Base-by-base conservation (phyloP, 2,797 vertebrate species). In the Leucoraja ocellata region DNA sequence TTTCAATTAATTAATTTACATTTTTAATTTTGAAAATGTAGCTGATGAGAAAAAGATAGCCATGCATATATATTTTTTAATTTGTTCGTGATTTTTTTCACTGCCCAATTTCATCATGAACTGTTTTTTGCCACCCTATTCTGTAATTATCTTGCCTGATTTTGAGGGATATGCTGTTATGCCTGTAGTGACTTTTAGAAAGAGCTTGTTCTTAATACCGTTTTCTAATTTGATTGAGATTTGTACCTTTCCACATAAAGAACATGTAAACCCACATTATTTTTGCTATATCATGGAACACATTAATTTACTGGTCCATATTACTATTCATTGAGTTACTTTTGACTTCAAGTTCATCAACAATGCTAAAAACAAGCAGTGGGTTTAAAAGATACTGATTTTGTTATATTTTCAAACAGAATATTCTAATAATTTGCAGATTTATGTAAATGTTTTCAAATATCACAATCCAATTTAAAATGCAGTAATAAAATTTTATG, bases 381-480 rank as follows among this genome's bases (percentile, higher is more conserved):
- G 36, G 25, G 6, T 1, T 73, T 16, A 74, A 76, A 74, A 14
- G 39, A 28, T 1, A 92, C 71, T 76, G 71, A 76, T 16, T 58
- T 76, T 14, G 39, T 13, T 92, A 46, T 92, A 68, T 92, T 74
- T 76, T 54, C 71, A 76, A 92, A 92, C 25, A 28, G 23, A 46
- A 92, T 46, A 74, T 54, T 71, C 36, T 46, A 54, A 91, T 0
- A 8, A 28, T 91, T 36, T 46, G 65, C 32, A 14, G 21, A 39
- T 91, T 36, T 73, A 18, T 73, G 46, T 23, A 73, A 46, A 63
- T 73, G 88, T 46, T 23, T 91, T 68, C 73, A 92, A 73, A n/a
- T 39, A 76, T 76, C 6, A 88, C n/a, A 88, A 80, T 46, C 61
- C 61, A 25, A 36, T 88, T 88, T 88, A 88, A 88, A 88, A 28